A percentile compares a stretch with the other conserved stretches of the same genome.
These are phyloP conservation scores for Leucophora obtusa DNA, from an alignment of 2,888 invertebrate species.

Conservation along the genomic window DNA sequence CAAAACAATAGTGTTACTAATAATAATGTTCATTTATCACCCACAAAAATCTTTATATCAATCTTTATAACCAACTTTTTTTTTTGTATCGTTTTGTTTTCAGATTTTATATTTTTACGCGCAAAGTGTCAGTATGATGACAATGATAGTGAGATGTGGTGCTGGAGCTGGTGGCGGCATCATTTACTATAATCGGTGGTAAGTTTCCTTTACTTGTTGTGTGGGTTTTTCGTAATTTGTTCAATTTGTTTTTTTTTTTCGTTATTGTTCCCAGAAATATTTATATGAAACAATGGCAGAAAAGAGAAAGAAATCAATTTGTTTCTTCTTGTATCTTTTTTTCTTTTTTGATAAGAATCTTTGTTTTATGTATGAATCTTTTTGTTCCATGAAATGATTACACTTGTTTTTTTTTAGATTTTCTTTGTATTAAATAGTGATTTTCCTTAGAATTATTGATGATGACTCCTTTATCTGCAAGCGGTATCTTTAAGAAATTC, in stretches of 20 bases:
- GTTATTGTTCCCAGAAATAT: slow-evolving; percentile 34
- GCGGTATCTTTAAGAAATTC: slow-evolving; percentile 16
- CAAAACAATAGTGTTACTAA: slow-evolving; percentile 42
- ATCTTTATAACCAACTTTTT: slow-evolving; percentile 10
- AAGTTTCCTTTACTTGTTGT: slow-evolving; percentile 33
- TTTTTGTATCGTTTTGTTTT: neutral
- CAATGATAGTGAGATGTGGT: slow-evolving; percentile 37
- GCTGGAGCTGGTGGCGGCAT: slow-evolving; percentile 39
- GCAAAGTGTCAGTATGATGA: slow-evolving; percentile 58
- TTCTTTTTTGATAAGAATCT: slow-evolving; percentile 22
- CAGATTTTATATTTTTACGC: slow-evolving; percentile 32
- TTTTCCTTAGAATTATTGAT: slow-evolving; percentile 17
- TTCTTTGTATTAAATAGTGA: neutral
- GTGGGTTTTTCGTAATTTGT: slow-evolving; percentile 43
- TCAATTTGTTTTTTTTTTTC: slow-evolving; percentile 29
- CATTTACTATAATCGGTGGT: slow-evolving; percentile 21
- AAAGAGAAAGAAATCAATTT: slow-evolving; percentile 30
- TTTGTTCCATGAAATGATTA: slow-evolving; percentile 8
- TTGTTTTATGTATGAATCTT: neutral
- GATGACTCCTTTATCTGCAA: slow-evolving; percentile 6
- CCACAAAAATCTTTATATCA: slow-evolving; percentile 42
- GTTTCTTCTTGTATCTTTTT: neutral
- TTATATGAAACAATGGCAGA: slow-evolving; percentile 15
- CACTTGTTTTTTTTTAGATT: slow-evolving; percentile 4
- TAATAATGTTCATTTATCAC: slow-evolving; percentile 32